Evolutionary conservation across 1,140 invertebrate species (phyloP).

Genomic region (Dreissena rostriformis): DNA sequence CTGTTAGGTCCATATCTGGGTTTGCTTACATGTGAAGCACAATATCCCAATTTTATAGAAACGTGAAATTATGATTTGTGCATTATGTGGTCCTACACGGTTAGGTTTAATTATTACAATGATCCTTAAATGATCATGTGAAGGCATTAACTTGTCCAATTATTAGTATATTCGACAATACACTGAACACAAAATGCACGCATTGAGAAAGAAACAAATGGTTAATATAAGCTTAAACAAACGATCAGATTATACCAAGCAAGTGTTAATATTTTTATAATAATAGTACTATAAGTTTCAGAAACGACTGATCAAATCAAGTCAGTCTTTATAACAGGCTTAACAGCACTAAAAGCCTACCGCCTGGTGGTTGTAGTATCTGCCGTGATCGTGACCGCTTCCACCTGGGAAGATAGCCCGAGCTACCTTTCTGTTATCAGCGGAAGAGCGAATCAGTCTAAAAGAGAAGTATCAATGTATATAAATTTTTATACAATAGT

Average conservation of each 20-base stretch:
- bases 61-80: not conserved
- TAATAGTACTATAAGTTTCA: no score
- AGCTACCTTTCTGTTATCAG: not conserved
- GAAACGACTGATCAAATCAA: not conserved
- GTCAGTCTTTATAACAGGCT: not conserved
- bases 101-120: not conserved
- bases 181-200: not conserved
- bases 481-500: no score
- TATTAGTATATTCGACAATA: not conserved
- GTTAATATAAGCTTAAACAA: no score
- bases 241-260: no score
- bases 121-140: not conserved
- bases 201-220: no score
- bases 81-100: not conserved
- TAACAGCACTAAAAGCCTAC: slow-evolving; percentile 18
- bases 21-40: no score
- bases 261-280: no score
- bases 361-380: not conserved
- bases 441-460: not conserved
- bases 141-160: not conserved
- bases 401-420: not conserved
- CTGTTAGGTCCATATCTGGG: no score
- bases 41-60: not conserved
- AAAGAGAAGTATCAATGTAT: not conserved
- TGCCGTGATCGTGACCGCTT: not conserved